Evolutionary conservation across 2,797 vertebrate species (phyloP).

Genomic region (Dryobates pubescens): DNA sequence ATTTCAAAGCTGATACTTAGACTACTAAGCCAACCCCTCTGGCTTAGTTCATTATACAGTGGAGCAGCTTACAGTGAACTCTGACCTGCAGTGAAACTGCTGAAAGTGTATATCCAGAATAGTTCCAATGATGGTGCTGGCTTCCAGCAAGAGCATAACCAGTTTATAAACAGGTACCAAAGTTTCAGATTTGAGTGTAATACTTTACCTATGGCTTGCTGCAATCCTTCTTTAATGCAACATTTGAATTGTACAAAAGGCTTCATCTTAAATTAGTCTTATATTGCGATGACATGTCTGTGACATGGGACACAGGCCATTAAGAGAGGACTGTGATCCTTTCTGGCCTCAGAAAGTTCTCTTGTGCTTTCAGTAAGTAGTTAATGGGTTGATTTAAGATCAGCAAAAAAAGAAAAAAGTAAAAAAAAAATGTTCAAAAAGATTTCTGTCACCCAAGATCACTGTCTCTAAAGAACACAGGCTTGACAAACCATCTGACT

Average conservation of each 20-base stretch:
- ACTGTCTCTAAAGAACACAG: not conserved
- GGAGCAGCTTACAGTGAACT: conserved; percentile 34
- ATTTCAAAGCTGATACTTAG: conserved; percentile 73
- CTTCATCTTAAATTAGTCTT: not conserved
- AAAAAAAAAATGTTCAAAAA: conserved; percentile 11
- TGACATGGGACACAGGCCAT: not conserved
- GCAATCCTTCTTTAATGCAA: not conserved
- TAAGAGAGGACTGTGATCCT: not conserved
- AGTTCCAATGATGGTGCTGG: not conserved
- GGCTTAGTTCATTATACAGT: conserved; percentile 52
- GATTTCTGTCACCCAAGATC: not conserved
- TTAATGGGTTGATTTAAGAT: not conserved
- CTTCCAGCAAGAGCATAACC: conserved; percentile 13
- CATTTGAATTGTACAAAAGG: not conserved
- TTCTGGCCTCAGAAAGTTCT: not conserved
- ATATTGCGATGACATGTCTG: not conserved
- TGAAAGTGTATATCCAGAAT: conserved; percentile 14
- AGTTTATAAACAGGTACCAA: conserved; percentile 21
- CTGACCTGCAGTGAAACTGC: conserved; percentile 45
- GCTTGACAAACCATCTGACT: not conserved
- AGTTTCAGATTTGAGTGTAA: not conserved
- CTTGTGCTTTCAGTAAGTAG: not conserved
- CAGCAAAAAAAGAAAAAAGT: not conserved
- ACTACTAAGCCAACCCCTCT: conserved; percentile 55
- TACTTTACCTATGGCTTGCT: not conserved